Evolutionary conservation across 2,797 vertebrate genomes (phyloP).

Genomic region (Malacoraja senta): DNA sequence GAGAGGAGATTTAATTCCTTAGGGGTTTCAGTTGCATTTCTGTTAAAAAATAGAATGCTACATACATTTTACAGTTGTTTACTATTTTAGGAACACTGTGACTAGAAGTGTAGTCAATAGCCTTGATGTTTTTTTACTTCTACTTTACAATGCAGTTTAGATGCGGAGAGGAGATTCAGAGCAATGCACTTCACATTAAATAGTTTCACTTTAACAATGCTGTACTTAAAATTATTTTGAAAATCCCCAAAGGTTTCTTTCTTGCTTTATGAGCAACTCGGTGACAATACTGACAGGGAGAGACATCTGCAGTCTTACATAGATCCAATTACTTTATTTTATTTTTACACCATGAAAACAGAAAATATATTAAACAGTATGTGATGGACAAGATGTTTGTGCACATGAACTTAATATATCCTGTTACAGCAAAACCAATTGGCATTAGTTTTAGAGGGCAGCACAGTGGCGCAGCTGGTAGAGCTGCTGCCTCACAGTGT

Average conservation of each 20-base stretch:
- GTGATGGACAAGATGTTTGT: background rate
- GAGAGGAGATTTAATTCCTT: slow-evolving; percentile 20
- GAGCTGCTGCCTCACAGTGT: too few relatives aligned
- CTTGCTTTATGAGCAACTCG: background rate
- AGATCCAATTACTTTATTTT: background rate
- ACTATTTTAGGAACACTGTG: background rate
- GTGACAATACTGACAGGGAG: background rate
- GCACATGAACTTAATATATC: background rate
- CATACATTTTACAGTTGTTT: background rate
- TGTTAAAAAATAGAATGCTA: slow-evolving; percentile 26
- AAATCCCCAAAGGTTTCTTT: background rate
- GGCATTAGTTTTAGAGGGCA: background rate
- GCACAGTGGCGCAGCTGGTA: too few relatives aligned
- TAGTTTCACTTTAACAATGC: background rate
- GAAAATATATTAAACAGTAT: background rate
- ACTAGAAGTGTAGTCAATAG: background rate
- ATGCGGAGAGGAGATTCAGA: background rate
- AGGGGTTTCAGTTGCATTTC: background rate
- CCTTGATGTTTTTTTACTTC: background rate
- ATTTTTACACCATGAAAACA: background rate
- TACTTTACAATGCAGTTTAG: background rate
- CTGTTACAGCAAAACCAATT: background rate
- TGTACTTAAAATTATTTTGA: background rate
- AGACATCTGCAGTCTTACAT: background rate
- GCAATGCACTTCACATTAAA: background rate